Evolutionary conservation across 2,888 invertebrate genomes (phyloP), one percentile per base, ranked within the genome.

Genomic region (Callyntrura guangdongensis): DNA sequence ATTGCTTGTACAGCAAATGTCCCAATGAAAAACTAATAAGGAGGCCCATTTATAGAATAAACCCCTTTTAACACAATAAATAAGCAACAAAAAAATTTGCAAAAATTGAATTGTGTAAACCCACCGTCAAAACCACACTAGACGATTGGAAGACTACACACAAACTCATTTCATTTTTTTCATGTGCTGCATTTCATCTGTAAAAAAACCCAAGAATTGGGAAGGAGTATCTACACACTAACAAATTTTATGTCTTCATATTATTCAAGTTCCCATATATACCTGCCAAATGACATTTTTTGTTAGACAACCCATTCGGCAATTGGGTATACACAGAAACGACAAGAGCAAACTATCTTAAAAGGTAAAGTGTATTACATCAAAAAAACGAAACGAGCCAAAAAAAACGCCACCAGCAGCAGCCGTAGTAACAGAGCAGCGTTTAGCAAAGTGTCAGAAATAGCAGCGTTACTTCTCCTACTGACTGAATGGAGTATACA

Each of bases 241-340:
- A 36, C 36, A 36, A 6, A 36, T 36, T 36, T 36, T 20, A 20
- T 61, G 1, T 20, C 22, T 25, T 27, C 27, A 27, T 61, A 61
- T 64, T 64, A 64, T 64, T 64, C 27, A 12, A 27, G 64, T 64
- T 64, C 64, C 64, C 64, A 27, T 64, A 36, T 36, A 36, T 36
- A 27, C 25, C 64, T 64, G 64, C 25, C 64, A 64, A 64, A 64
- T 64, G 64, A 27, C 64, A 14, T 64, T 6, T 61, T 61, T 61
- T 61, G 25, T 61, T 22, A 25, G 64, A 25, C 27, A 64, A 64
- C 27, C 27, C 64, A 25, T 61, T 61, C 61, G 61, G 61, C 61
- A 20, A 36, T 36, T 36, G 36, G 36, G 36, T 64, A 12, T 5
- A 25, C 9, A 27, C 25, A 64, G 64, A 25, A 64, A 64, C 25